phyloP scores from a whole-genome alignment of 2,888 invertebrate genomes.

The Cremastinae sp. region DNA sequence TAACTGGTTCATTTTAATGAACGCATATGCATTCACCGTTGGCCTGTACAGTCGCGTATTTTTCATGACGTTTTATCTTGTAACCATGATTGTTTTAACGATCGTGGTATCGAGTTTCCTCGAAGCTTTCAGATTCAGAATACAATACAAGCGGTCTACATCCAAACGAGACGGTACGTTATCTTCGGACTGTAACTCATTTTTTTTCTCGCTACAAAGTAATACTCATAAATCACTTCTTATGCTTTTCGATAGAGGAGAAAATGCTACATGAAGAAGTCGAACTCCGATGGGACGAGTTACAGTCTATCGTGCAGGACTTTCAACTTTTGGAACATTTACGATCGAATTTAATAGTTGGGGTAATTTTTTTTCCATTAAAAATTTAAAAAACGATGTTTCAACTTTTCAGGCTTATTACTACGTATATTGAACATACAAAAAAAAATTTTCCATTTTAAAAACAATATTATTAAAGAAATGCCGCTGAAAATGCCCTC shows the following conservation, averaged over 20 bases:
- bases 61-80: conserved; percentile 93
- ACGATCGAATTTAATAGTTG: conserved; percentile 81
- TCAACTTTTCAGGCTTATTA: too few relatives aligned
- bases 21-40: conserved; percentile 88
- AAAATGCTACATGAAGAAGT: conserved; percentile 89
- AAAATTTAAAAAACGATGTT: too few relatives aligned
- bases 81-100: conserved; percentile 94
- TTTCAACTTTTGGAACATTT: conserved; percentile 81
- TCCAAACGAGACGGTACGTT: conserved; percentile 87
- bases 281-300: conserved; percentile 86
- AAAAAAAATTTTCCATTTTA: too few relatives aligned
- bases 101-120: conserved; percentile 94
- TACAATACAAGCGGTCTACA: conserved; percentile 92
- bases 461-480: too few relatives aligned
- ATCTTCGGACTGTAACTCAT: background rate
- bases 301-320: conserved; percentile 83
- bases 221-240: too few relatives aligned
- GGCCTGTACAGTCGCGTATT: conserved; percentile 89
- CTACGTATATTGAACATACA: too few relatives aligned
- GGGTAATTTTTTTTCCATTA: conserved; percentile 81
- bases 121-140: conserved; percentile 93
- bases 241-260: conserved; percentile 83
- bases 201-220: conserved; percentile 9
- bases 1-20: conserved; percentile 96
- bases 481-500: too few relatives aligned